These are phyloP conservation scores for Nannoperca obscura DNA, from an alignment of 2,797 vertebrate species.

Conservation along the genomic window DNA sequence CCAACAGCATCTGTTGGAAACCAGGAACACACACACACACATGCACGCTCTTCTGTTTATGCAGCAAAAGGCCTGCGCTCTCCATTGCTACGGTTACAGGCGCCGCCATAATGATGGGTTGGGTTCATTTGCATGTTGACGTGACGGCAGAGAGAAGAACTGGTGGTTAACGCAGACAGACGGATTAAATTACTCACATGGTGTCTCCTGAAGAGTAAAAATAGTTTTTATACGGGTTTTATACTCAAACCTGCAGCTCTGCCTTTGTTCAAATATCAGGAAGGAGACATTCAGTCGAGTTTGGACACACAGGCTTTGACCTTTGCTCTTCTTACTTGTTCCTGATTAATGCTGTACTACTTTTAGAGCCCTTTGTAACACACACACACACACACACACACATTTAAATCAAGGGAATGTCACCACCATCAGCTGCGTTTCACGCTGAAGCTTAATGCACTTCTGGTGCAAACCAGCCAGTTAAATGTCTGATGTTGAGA, in stretches of 20 bases:
- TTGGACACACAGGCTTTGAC: neutral
- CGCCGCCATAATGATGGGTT: conserved; percentile 36
- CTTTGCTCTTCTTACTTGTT: neutral
- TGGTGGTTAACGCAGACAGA: neutral
- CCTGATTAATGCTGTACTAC: too few species aligned
- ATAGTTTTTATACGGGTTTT: neutral
- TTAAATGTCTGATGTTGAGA: neutral
- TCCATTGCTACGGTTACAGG: conserved; percentile 36
- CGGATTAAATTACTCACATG: conserved; percentile 17
- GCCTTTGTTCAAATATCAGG: neutral
- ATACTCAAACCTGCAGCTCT: neutral
- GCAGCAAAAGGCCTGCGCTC: neutral
- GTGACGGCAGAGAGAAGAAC: neutral
- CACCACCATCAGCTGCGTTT: too few species aligned
- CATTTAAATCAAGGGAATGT: too few species aligned
- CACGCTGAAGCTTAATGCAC: neutral
- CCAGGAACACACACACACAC: conserved; percentile 6
- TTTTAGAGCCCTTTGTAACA: too few species aligned
- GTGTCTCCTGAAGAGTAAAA: neutral
- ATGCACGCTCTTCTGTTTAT: neutral
- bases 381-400: too few species aligned
- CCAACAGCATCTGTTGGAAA: conserved; percentile 16
- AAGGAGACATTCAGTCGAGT: neutral
- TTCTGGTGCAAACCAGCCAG: too few species aligned
- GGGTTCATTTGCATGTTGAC: conserved; percentile 64